Conservation (phyloP, 2,797 vertebrate species). For the Eremophila alpestris region DNA sequence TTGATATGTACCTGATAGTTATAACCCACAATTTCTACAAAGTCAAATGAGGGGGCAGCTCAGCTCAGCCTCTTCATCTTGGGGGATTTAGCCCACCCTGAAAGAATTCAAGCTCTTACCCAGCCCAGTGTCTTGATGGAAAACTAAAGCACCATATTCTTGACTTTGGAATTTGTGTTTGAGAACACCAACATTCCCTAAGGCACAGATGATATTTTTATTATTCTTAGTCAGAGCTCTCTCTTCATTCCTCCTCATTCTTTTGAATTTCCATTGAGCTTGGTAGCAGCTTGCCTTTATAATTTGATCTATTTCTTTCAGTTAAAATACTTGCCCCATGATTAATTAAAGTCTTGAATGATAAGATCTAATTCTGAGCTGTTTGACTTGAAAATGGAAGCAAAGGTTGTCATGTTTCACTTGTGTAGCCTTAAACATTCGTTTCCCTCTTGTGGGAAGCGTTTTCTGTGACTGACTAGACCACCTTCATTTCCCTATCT, state of each 20-base stretch:
- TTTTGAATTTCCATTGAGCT: background rate
- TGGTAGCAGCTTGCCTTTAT: slow-evolving; percentile 14
- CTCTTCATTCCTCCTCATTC: background rate
- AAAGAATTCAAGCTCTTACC: background rate
- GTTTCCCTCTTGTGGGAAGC: background rate
- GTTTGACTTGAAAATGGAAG: slow-evolving; percentile 36
- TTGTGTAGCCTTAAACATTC: background rate
- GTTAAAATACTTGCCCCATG: background rate
- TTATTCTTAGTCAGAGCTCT: background rate
- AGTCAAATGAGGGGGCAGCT: background rate
- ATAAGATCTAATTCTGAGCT: slow-evolving; percentile 38
- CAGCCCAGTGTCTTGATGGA: background rate
- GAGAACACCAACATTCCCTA: background rate
- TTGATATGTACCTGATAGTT: fast-evolving
- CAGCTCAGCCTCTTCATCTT: background rate
- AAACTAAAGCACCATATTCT: background rate
- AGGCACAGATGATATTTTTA: background rate
- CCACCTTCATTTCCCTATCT: background rate
- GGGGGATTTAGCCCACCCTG: fast-evolving
- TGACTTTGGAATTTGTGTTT: background rate
- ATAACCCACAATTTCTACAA: background rate
- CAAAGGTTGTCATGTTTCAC: background rate
- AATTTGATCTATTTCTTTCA: background rate
- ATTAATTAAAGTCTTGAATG: slow-evolving; percentile 32
- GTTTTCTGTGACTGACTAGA: background rate